Base-by-base conservation (phyloP, 2,113 vertebrate genomes). In the Nycticorax nycticorax region DNA sequence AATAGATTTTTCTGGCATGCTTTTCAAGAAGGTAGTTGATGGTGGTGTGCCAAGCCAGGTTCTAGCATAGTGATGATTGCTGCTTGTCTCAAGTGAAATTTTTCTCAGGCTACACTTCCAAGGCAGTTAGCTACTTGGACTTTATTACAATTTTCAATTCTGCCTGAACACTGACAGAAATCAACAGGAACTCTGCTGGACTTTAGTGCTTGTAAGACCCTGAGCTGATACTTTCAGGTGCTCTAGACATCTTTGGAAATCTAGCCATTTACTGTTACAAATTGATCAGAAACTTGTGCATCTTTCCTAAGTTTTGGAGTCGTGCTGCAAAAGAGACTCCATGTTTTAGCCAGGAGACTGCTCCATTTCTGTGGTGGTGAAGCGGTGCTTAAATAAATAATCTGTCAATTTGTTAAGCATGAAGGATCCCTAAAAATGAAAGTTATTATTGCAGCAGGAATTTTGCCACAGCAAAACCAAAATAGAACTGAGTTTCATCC, bases 381-480 rank as follows among this genome's bases (percentile, higher is more conserved):
- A 89, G 45, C n/a, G 85, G 27, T 52, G 73, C 82, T 77, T 81
- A 92, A 92, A 92, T 75, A 94, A 95, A 89, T 52, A 59, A 76
- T 30, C 59, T 69, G 81, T 81, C 93, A 55, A 91, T 93, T 95
- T 97, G 93, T 72, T 80, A 69, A 94, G 92, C 95, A 79, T 83
- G 64, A 95, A 96, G 88, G 93, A 97, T 95, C 91, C 74, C 88
- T 97, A 93, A 97, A 97, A 97, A 94, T n/a, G 73, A 8, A 95
- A 91, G 81, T 63, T 91, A 14, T 85, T 96, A 59, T 89, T 95
- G 84, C 67, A 89, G 82, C 62, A 89, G 89, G 89, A 93, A 95
- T 95, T 97, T 97, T 97, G 94, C 96, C 97, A 97, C 95, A 95
- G 89, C 79, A 85, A 96, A 95, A 97, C 1, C 78, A 95, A 96